Evolutionary conservation across 2,888 invertebrate genomes (phyloP).

Genomic region (Cephus spinipes): DNA sequence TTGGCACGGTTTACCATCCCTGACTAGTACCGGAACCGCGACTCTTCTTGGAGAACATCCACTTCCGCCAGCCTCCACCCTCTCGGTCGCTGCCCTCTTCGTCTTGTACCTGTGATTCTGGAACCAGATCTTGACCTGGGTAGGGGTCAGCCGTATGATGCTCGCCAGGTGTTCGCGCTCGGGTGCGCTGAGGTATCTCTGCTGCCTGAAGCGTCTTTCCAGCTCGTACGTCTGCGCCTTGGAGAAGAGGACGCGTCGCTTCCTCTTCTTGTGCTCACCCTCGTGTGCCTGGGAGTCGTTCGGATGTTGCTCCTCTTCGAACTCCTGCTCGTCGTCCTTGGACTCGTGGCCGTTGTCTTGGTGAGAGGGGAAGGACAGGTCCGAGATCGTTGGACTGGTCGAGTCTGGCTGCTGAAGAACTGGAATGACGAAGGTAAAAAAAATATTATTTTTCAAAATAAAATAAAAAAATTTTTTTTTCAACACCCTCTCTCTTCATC

Average conservation of each 20-base stretch:
- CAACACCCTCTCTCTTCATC: not conserved
- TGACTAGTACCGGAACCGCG: slow-evolving; percentile 93
- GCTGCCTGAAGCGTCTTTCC: slow-evolving; percentile 94
- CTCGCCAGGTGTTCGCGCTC: slow-evolving; percentile 97
- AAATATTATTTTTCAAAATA: too few relatives aligned
- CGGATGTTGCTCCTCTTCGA: slow-evolving; percentile 66
- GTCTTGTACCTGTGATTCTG: slow-evolving; percentile 98
- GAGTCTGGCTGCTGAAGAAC: slow-evolving; percentile 83
- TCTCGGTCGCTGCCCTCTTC: slow-evolving; percentile 96
- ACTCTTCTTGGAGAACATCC: slow-evolving; percentile 89
- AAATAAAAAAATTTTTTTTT: not conserved
- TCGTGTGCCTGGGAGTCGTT: slow-evolving; percentile 63
- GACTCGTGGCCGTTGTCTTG: slow-evolving; percentile 60
- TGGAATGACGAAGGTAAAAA: slow-evolving; percentile 49
- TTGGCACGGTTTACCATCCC: slow-evolving; percentile 93
- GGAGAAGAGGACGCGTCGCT: slow-evolving; percentile 95
- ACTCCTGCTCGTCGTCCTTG: slow-evolving; percentile 62
- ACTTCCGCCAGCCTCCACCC: slow-evolving; percentile 74
- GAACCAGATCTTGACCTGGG: slow-evolving; percentile 99
- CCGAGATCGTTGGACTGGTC: slow-evolving; percentile 86
- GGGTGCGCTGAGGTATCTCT: slow-evolving; percentile 96
- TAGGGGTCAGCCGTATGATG: slow-evolving; percentile 94
- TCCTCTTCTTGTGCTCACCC: slow-evolving; percentile 84
- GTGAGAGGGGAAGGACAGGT: slow-evolving; percentile 69
- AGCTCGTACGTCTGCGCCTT: slow-evolving; percentile 98